These are phyloP conservation scores for Antechinus stuartii DNA, from an alignment of 2,113 vertebrate species.

Conservation along the genomic window DNA sequence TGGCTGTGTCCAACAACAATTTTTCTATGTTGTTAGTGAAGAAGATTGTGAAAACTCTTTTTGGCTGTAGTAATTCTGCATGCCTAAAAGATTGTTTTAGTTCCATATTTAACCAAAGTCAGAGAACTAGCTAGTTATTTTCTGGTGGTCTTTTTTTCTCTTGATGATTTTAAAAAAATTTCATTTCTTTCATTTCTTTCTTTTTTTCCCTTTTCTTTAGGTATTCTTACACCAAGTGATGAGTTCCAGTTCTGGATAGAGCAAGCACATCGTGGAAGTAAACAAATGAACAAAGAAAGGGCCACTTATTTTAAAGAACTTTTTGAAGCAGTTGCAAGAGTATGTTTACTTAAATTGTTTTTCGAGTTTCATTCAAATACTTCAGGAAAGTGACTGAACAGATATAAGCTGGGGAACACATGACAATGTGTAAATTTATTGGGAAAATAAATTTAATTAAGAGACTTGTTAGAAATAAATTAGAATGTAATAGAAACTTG, in stretches of 20 bases:
- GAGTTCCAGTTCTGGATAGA: conserved; percentile 97
- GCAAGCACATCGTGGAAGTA: conserved; percentile 87
- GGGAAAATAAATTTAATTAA: neutral
- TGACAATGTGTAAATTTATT: neutral
- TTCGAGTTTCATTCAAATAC: conserved; percentile 30
- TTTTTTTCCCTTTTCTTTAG: conserved; percentile 82
- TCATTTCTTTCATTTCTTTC: neutral
- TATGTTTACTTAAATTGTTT: conserved; percentile 78
- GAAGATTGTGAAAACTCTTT: neutral
- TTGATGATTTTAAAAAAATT: neutral
- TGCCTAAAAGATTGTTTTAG: neutral
- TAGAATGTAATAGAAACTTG: neutral
- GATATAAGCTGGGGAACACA: neutral
- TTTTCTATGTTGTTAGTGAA: neutral
- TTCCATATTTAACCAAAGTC: neutral
- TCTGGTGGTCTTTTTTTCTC: conserved; percentile 16
- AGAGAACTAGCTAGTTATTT: neutral
- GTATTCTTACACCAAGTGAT: conserved; percentile 93
- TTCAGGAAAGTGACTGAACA: neutral
- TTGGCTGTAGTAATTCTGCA: neutral
- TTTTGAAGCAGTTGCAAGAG: conserved; percentile 92
- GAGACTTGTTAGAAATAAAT: neutral
- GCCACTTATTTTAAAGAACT: conserved; percentile 90
- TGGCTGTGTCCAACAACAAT: neutral
- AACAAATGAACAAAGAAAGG: conserved; percentile 88